Conservation (phyloP, 2,113 vertebrate species). For the Peromyscus polionotus region DNA sequence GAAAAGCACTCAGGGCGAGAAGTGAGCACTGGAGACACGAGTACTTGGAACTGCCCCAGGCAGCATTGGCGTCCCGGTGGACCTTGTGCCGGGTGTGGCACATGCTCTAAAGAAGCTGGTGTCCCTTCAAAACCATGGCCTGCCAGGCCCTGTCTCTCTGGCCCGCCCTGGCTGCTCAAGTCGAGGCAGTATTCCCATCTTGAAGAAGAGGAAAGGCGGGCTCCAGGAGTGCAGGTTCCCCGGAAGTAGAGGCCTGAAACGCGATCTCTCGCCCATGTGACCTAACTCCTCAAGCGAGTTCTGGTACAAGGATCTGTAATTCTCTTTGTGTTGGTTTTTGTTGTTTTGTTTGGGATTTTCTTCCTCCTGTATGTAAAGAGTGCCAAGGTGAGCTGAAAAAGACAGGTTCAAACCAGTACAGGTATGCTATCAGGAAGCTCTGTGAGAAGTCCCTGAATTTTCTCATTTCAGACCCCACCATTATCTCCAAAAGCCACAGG, state of each 20-base stretch:
- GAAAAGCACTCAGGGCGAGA: constrained; percentile 5
- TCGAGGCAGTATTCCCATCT: not conserved
- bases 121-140: not conserved
- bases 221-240: not conserved
- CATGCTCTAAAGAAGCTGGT: not conserved
- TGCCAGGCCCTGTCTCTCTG: not conserved
- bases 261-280: not conserved
- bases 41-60: not conserved
- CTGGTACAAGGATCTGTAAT: not conserved
- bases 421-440: not conserved
- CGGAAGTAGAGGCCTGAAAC: not conserved
- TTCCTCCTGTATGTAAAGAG: not conserved
- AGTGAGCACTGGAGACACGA: not conserved
- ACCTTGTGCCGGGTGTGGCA: not conserved
- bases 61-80: not conserved
- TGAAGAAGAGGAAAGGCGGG: not conserved
- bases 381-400: not conserved
- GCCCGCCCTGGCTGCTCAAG: not conserved
- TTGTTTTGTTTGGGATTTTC: not conserved
- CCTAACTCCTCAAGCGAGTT: not conserved
- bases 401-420: not conserved
- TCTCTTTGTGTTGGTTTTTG: not conserved
- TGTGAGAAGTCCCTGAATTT: not conserved
- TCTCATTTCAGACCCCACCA: not conserved
- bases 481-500: not conserved